A percentile compares a stretch with the other conserved stretches of the same genome.
Evolutionary conservation across 2,888 invertebrate genomes (phyloP).

Genomic region (Mythimna albipuncta): DNA sequence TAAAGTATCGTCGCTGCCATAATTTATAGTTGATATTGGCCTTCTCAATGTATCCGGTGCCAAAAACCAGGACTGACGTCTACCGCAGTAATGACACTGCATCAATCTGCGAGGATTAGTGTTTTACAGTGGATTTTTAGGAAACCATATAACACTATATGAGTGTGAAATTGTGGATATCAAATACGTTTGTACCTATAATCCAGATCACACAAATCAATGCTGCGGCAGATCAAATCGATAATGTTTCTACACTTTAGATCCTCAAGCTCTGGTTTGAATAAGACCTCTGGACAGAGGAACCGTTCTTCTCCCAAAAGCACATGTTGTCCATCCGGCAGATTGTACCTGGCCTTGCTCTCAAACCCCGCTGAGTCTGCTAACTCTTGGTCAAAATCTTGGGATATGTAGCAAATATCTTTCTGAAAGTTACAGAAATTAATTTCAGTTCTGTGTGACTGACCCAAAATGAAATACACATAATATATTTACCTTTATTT

Average conservation of each 20-base stretch:
- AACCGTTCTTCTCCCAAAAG: constrained; percentile 95
- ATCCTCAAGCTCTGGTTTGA: constrained; percentile 95
- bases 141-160: neutral
- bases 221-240: constrained; percentile 91
- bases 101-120: neutral
- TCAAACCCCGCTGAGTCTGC: constrained; percentile 90
- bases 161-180: neutral
- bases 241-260: constrained; percentile 95
- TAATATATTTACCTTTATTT: constrained; percentile 95
- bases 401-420: constrained; percentile 76
- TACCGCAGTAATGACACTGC: neutral
- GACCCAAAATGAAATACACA: neutral
- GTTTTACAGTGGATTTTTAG: neutral
- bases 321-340: constrained; percentile 96
- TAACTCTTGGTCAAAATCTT: constrained; percentile 72
- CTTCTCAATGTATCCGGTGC: neutral
- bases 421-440: constrained; percentile 68
- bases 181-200: constrained; percentile 71
- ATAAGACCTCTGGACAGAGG: constrained; percentile 95
- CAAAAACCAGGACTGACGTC: neutral
- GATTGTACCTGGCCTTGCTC: constrained; percentile 94
- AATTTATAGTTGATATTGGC: neutral
- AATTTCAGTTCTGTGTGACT: constrained; percentile 65
- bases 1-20: neutral
- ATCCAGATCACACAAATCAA: constrained; percentile 92